Base-by-base conservation (phyloP, 2,113 vertebrate genomes). In the Candoia aspera region DNA sequence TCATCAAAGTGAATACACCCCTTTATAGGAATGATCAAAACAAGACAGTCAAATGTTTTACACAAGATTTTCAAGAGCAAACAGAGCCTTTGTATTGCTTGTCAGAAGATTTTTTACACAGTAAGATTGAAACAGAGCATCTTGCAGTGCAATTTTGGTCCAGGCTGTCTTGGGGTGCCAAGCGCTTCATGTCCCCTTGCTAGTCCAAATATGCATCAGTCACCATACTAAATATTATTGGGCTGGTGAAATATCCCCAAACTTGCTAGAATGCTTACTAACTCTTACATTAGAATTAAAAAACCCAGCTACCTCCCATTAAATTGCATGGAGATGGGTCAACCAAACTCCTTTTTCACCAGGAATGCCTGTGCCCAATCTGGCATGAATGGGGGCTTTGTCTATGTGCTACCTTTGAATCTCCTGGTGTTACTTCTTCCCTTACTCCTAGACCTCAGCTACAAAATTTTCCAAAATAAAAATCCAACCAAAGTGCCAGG, bases 11-110 rank as follows among this genome's bases (percentile, higher is more conserved):
- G 55, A 93, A 46, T 90, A 68, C 68, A 73, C 58, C 9, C 54
- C 90, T 88, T 93, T 42, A 88, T 57, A 92, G 10, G 73, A 90
- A 84, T 91, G 90, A 95, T 87, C 83, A 95, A 93, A 96, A 95
- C 90, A 87, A 93, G 91, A 91, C 94, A 92, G 57, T 96, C 94
- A 94, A 17, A 87, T 6, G 13, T 1, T 90, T 73, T 55, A 86
- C 64, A 93, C 62, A 91, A 68, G 49, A 94, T 91, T 17, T 13
- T 68, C 49, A 90, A 0, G 11, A 59, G 55, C 90, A 90, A 49
- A 1, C 11, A 89, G 90, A 94, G 90, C 83, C 37, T 85, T 91
- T 73, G 26, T 91, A 42, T 29, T 94, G 29, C 87, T 96, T 91
- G 54, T 90, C 3, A 60, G 90, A 53, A 94, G 57, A 95, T 94